phyloP scores from a whole-genome alignment of 2,113 vertebrate species.

The Pteropus alecto region DNA sequence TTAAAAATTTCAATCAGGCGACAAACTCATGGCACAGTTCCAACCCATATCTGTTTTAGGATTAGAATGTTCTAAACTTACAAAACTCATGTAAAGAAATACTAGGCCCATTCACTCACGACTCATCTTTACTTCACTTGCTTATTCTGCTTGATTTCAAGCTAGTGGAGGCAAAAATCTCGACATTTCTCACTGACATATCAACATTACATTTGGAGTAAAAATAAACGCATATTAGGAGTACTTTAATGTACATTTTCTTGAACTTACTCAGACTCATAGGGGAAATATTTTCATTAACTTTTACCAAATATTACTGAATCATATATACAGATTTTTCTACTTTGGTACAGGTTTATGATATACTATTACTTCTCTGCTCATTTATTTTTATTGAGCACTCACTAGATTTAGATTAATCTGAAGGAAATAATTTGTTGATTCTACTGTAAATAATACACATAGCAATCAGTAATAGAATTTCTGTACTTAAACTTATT shows the following conservation, averaged over 20 bases:
- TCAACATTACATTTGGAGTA: background rate
- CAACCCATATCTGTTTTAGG: background rate
- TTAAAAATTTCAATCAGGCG: background rate
- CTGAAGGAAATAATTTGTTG: background rate
- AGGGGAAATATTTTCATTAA: background rate
- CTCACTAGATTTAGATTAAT: background rate
- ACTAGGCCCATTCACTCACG: background rate
- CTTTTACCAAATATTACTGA: background rate
- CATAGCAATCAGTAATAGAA: background rate
- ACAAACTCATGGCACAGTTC: background rate
- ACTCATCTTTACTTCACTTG: background rate
- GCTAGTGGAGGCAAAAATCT: background rate
- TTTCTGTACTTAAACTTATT: background rate
- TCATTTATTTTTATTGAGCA: background rate
- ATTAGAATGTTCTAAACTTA: background rate
- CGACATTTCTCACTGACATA: background rate
- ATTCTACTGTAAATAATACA: background rate
- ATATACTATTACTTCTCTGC: background rate
- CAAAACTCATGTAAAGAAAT: background rate
- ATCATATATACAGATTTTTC: background rate
- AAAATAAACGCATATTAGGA: background rate
- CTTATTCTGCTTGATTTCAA: background rate
- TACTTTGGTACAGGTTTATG: background rate
- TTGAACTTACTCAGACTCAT: background rate
- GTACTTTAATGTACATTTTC: background rate